phyloP scores from a whole-genome alignment of 2,113 vertebrate species.

The Cephalopterus ornatus region DNA sequence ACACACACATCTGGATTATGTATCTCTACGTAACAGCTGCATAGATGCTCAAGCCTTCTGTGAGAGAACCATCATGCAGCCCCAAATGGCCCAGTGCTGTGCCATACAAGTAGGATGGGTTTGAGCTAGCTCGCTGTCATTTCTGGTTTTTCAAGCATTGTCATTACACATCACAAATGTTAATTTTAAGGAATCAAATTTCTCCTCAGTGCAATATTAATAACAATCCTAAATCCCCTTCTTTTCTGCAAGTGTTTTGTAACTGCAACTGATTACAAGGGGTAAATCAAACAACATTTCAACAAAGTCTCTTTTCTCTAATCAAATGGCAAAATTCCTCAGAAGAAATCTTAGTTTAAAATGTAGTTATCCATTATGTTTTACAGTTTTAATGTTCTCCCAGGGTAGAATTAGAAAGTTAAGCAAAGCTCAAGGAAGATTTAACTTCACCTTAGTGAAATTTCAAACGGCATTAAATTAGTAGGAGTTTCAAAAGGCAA shows the following conservation, averaged over 20 bases:
- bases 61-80: neutral
- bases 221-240: neutral
- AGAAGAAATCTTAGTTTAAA: neutral
- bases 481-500: neutral
- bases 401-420: neutral
- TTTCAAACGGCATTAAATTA: neutral
- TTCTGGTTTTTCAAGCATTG: neutral
- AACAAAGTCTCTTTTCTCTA: neutral
- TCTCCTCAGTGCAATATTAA: neutral
- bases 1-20: fast-evolving
- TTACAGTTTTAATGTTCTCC: neutral
- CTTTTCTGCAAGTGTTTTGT: neutral
- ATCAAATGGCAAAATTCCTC: neutral
- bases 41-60: neutral
- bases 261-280: neutral
- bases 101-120: neutral
- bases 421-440: neutral
- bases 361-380: neutral
- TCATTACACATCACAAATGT: neutral
- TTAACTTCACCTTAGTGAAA: neutral
- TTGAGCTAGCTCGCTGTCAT: neutral
- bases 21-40: fast-evolving
- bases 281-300: neutral
- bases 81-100: fast-evolving
- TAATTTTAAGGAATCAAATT: neutral